phyloP scores from a whole-genome alignment of 2,113 vertebrate species.

The Caloenas nicobarica region DNA sequence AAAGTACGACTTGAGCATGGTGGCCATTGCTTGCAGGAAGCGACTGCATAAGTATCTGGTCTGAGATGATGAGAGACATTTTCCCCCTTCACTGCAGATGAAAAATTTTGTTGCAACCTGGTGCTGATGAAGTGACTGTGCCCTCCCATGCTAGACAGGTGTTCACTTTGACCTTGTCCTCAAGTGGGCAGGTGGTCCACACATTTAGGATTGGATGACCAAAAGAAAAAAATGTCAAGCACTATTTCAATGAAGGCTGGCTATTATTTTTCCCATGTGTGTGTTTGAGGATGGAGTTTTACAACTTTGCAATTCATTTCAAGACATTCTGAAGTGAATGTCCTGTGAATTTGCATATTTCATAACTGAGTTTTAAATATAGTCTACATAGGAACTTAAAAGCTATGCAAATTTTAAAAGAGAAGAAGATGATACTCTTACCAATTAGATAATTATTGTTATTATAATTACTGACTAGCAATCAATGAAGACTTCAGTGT shows the following conservation, averaged over 20 bases:
- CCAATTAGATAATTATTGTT: slow-evolving; percentile 49
- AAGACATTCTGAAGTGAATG: neutral
- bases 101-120: neutral
- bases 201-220: neutral
- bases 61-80: neutral
- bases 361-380: slow-evolving; percentile 13
- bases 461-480: neutral
- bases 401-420: neutral
- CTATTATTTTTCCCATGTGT: neutral
- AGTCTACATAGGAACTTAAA: slow-evolving; percentile 37
- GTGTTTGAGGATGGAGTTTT: neutral
- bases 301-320: neutral
- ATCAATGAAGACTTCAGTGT: neutral
- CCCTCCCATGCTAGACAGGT: neutral
- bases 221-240: neutral
- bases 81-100: neutral
- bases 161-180: neutral
- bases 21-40: neutral
- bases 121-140: neutral
- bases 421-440: slow-evolving; percentile 13
- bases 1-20: neutral
- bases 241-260: neutral
- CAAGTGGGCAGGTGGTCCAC: neutral
- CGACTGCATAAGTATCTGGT: neutral
- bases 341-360: slow-evolving; percentile 42